Evolutionary conservation across 1,140 invertebrate genomes (phyloP), one percentile per base, ranked within the genome.

Genomic region (Trichomalopsis sarcophagae): DNA sequence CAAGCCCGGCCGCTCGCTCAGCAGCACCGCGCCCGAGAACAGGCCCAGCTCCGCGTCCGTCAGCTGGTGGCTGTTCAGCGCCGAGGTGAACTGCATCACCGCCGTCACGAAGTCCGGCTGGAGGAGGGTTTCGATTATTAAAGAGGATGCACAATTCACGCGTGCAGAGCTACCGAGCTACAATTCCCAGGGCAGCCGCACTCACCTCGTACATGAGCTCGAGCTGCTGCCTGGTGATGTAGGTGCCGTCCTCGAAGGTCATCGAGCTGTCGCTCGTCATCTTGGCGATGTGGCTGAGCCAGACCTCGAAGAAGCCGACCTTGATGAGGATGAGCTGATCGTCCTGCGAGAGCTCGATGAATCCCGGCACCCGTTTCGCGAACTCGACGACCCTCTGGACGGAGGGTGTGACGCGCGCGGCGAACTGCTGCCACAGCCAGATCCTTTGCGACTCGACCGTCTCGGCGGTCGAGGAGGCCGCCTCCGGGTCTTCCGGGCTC

Each of bases 291-390:
- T 98, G 96, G 77, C 97, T 96, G 81, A 99, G 94, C 98, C 98
- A 99, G 77, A 99, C 96, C 93, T 99, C 98, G 92, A 99, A 98
- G 94, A 99, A 99, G 55, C 98, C 98, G 88, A 97, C 95, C 94
- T 99, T 99, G 88, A 99, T 98, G 68, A 99, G 94, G 87, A 98
- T 98, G 80, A 99, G 94, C 93, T 99, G 98, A 93, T 98, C 98
- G 89, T 98, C 97, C 93, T 98, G 98, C 30, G 96, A 95, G 79
- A 99, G 94, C 78, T 96, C 95, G 89, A 95, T 95, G 93, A 99
- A 99, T 86, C 97, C 97, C 62, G 98, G 98, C 86, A 98, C 96
- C 89, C 97, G 94, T 93, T 99, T 99, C 30, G 97, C 97, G 91
- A 98, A 98, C 91, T 98, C 98, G 9, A 99, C 98, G 87, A 98